Conservation (phyloP, 64 coral and sea anemone species). For the Exaiptasia diaphana region DNA sequence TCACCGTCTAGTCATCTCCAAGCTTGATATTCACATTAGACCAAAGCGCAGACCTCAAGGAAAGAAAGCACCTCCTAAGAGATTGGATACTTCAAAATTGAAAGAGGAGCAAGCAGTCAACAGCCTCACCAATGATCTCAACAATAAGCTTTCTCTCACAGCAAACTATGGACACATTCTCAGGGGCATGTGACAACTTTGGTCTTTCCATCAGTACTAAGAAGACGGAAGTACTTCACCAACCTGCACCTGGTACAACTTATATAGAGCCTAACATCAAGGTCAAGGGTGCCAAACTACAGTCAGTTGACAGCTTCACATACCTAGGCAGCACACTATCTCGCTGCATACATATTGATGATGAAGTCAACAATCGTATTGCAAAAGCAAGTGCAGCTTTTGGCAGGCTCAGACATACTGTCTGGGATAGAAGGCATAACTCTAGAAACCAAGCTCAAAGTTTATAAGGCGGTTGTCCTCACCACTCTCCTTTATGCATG, state of each 20-base stretch:
- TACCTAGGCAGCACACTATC: slow-evolving; percentile 34
- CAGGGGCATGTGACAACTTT: not conserved
- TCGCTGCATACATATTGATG: not conserved
- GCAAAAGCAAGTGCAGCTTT: slow-evolving; percentile 34
- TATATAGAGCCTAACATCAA: not conserved
- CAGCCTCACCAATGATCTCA: not conserved
- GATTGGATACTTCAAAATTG: slow-evolving; percentile 1
- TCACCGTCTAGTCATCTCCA: slow-evolving; percentile 14
- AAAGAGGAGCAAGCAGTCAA: not conserved
- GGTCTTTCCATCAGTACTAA: slow-evolving; percentile 46
- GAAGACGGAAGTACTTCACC: slow-evolving; percentile 32
- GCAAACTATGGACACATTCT: not conserved
- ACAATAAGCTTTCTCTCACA: slow-evolving; percentile 2
- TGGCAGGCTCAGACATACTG: slow-evolving; percentile 8
- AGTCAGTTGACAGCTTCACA: slow-evolving; percentile 15
- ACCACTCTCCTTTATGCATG: slow-evolving; percentile 19
- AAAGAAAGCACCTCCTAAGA: not conserved
- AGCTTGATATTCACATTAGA: not conserved
- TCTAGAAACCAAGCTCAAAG: slow-evolving; percentile 38
- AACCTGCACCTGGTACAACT: not conserved
- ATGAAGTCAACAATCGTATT: slow-evolving; percentile 20
- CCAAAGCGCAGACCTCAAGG: not conserved
- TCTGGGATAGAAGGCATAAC: slow-evolving; percentile 47
- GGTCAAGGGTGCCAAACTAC: slow-evolving; percentile 12
- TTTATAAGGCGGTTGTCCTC: slow-evolving; percentile 35